phyloP scores from a whole-genome alignment of 1,140 invertebrate species.

The Odontomachus brunneus region DNA sequence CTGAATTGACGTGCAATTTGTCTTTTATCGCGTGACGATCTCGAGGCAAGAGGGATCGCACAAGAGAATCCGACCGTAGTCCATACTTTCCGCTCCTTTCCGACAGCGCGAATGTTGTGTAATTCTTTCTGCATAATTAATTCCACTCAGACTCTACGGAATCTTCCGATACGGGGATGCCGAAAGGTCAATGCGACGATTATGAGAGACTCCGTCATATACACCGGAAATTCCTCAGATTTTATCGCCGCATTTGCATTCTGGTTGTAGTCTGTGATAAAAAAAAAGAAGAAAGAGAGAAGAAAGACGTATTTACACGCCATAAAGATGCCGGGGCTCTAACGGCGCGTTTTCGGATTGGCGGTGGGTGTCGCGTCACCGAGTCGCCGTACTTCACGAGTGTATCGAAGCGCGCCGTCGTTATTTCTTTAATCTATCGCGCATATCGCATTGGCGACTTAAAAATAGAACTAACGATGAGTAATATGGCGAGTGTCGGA shows the following conservation, averaged over 20 bases:
- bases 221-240: background rate
- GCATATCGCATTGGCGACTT: slow-evolving; percentile 11
- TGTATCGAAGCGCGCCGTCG: no score
- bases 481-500: slow-evolving; percentile 1
- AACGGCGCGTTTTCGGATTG: background rate
- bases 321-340: background rate
- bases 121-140: no score
- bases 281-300: background rate
- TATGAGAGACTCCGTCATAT: background rate
- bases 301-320: background rate
- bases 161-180: no score
- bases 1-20: background rate
- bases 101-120: no score
- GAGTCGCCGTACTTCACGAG: background rate
- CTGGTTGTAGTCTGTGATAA: background rate
- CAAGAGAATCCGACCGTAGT: background rate
- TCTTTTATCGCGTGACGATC: background rate
- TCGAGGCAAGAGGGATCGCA: no score
- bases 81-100: background rate
- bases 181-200: no score
- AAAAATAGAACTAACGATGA: slow-evolving; percentile 32
- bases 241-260: slow-evolving; percentile 9
- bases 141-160: no score
- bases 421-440: slow-evolving; percentile 4
- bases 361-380: background rate